phyloP scores from a whole-genome alignment of 2,113 vertebrate species.

The Vireo altiloquus region DNA sequence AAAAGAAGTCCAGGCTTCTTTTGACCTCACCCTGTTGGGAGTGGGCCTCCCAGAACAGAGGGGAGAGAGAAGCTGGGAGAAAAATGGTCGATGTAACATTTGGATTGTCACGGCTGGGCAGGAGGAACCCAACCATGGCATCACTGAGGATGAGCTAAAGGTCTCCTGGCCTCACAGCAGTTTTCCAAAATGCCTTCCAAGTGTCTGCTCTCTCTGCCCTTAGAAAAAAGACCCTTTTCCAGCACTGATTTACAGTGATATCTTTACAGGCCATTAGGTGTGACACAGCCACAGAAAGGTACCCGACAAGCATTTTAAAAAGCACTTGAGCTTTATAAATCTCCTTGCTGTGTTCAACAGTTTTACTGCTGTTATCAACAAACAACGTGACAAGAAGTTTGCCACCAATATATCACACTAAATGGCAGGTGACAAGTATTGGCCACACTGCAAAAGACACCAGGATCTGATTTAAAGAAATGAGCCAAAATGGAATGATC shows the following conservation, averaged over 20 bases:
- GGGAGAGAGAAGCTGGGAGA: background rate
- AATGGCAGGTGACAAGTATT: background rate
- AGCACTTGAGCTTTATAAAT: background rate
- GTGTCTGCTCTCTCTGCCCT: background rate
- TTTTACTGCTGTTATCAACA: background rate
- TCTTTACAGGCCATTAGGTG: background rate
- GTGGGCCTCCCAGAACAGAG: background rate
- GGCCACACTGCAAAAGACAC: background rate
- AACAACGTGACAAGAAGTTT: background rate
- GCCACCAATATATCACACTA: background rate
- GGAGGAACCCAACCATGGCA: background rate
- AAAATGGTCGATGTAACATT: background rate
- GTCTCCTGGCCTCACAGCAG: background rate
- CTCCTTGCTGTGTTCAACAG: background rate
- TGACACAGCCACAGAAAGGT: background rate
- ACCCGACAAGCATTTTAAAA: background rate
- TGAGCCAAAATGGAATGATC: background rate
- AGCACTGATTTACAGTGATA: background rate
- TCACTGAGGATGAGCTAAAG: background rate
- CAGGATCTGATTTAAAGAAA: background rate
- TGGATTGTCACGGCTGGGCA: background rate
- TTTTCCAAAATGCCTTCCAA: background rate
- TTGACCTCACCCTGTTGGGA: background rate
- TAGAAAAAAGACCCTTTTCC: background rate
- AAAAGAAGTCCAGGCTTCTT: background rate